A percentile compares a stretch with the other conserved stretches of the same genome.
These are phyloP conservation scores for Choristoneura fumiferana DNA, from an alignment of 1,140 invertebrate species.

Conservation along the genomic window DNA sequence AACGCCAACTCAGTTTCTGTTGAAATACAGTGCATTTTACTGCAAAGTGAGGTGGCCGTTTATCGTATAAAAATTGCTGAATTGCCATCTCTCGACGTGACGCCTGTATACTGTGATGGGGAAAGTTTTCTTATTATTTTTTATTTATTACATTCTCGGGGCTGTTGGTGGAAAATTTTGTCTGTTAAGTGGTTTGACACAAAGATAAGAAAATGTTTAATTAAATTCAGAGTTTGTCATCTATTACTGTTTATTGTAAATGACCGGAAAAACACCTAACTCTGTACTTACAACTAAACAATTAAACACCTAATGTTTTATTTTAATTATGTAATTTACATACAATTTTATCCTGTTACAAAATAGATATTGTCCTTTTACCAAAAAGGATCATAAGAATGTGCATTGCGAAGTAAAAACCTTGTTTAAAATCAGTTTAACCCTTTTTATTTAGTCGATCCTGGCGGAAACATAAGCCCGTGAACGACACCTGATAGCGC, in stretches of 20 bases:
- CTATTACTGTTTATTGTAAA: conserved; percentile 3
- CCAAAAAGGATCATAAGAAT: not conserved
- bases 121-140: conserved; percentile 73
- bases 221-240: not conserved
- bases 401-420: not conserved
- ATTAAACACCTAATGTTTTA: not conserved
- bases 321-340: not conserved
- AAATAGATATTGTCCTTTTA: not conserved
- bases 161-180: conserved; percentile 30
- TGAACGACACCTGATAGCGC: conserved; percentile 48
- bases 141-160: conserved; percentile 64
- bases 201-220: not conserved
- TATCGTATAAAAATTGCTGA: conserved; percentile 41
- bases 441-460: conserved; percentile 1
- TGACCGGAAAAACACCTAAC: too few relatives aligned
- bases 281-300: not conserved
- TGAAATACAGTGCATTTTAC: conserved; percentile 32
- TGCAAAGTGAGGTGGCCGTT: not conserved
- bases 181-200: conserved; percentile 17
- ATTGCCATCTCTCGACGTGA: conserved; percentile 50
- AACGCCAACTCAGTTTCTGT: conserved; percentile 25
- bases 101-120: conserved; percentile 54
- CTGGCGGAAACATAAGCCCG: conserved; percentile 23
- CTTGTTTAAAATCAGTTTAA: conserved; percentile 4
- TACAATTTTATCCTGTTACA: too few relatives aligned